Evolutionary conservation across 1,140 invertebrate species (phyloP).

Genomic region (Papilio aristodemus): DNA sequence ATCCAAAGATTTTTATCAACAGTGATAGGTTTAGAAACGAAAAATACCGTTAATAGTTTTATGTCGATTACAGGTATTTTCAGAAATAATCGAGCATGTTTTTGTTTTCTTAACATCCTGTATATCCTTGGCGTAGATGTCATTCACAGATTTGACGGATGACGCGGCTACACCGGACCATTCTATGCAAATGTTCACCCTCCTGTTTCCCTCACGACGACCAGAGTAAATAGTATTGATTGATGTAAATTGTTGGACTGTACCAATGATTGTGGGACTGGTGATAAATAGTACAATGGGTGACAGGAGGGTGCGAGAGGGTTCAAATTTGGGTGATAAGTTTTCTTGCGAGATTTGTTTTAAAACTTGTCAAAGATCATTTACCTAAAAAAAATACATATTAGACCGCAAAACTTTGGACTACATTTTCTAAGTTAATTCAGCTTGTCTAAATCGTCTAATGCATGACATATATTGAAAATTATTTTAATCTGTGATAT

Average conservation of each 20-base stretch:
- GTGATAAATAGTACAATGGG: constrained; percentile 39
- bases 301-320: neutral
- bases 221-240: constrained; percentile 61
- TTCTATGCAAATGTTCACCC: constrained; percentile 78
- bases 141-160: constrained; percentile 55
- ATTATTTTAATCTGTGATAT: too few relatives aligned
- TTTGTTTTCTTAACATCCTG: constrained; percentile 29
- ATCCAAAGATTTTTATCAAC: too few relatives aligned
- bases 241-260: constrained; percentile 55
- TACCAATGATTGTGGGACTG: constrained; percentile 29
- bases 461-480: too few relatives aligned
- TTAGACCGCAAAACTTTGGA: too few relatives aligned
- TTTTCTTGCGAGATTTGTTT: neutral
- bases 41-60: too few relatives aligned
- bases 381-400: neutral
- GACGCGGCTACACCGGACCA: constrained; percentile 49
- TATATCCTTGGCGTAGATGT: constrained; percentile 37
- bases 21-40: too few relatives aligned
- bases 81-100: neutral
- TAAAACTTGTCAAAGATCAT: neutral
- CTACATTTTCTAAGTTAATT: too few relatives aligned
- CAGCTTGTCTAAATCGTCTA: too few relatives aligned
- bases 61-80: too few relatives aligned
- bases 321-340: constrained; percentile 18
- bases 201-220: constrained; percentile 51